Evolutionary conservation across 2,888 invertebrate genomes (phyloP), one percentile per base, ranked within the genome.

Genomic region (Pelosia muscerda): DNA sequence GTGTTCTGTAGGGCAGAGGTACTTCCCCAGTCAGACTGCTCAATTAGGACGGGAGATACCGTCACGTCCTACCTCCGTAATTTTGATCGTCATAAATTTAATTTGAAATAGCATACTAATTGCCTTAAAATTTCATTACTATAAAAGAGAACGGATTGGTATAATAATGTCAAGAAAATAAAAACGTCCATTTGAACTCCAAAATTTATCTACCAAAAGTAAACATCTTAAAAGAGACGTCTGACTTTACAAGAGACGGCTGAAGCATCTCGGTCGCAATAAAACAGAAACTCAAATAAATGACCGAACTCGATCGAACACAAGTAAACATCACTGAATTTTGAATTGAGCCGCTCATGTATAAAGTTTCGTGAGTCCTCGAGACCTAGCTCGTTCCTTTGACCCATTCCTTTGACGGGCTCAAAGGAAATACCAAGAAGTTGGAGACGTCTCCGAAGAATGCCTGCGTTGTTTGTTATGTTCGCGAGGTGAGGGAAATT

Each of bases 401-500:
- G 79, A 71, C 73, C 54, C 67, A 58, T 67, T 64, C 79, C 79
- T 81, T 78, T 81, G 76, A 77, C 62, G 31, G 49, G 11, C 42
- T 81, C 78, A 78, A 78, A 78, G 78, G 76, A 76, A 77, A 76
- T 81, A 81, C 73, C 79, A 75, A 65, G 66, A 68, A 59, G 28
- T 66, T 62, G 57, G 73, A 78, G 67, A 68, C 63, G 63, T 60
- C 34, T 54, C 56, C 31, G 57, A 68, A 75, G 76, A 72, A 78
- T 78, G 73, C 59, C 31, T 61, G 19, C 23, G 67, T 66, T 68
- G 70, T 66, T 78, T 42, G 61, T 68, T 78, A 76, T 63, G 79
- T 66, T 66, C 65, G 64, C 23, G 34, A 70, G 55, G 59, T 56
- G 63, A 38, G 63, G 42, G 68, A 76, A 65, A 73, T 72, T 70